Base-by-base conservation (phyloP, 2,797 vertebrate genomes). In the Chromobotia macracanthus region DNA sequence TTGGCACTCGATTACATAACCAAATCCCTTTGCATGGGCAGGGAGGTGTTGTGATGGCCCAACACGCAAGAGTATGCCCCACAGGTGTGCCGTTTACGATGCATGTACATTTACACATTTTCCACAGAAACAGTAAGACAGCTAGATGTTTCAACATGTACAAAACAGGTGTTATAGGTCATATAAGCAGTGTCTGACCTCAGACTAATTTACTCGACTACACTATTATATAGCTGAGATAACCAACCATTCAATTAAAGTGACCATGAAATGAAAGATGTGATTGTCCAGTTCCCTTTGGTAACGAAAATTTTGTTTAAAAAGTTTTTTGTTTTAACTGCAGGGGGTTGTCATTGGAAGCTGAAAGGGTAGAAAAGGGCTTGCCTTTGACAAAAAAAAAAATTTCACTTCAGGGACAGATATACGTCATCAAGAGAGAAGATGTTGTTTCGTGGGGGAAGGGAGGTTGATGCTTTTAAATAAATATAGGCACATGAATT, bases 1-100 rank as follows among this genome's bases (percentile, higher is more conserved):
- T 55, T 68, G 58, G 77, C 73, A 60, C 31, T 44, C n/a, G 35
- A 71, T 75, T 82, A 71, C 61, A 78, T 65, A 74, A 69, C 53
- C 72, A 79, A 86, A 80, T 80, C 73, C 69, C n/a, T 84, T 80
- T 77, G 56, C 50, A 81, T 81, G 80, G 71, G 63, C 76, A 79
- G 38, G 50, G 38, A 18, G 31, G 21, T 21, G 25, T 63, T 77
- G 81, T 38, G 55, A 83, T 61, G 46, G 75, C 63, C 79, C 15
- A 19, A n/a, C 58, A 64, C 16, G 41, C 50, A 64, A 46, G 65
- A 53, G 44, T 66, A 46, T 60, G 48, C 19, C 23, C 56, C 25
- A 56, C 41, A 80, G 61, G 74, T 70, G 72, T 63, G 50, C 16
- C 10, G n/a, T 15, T 44, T 65, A 38, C 15, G 16, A 31, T 10